Conservation (phyloP, 2,113 vertebrate genomes). For the Macrotis lagotis region DNA sequence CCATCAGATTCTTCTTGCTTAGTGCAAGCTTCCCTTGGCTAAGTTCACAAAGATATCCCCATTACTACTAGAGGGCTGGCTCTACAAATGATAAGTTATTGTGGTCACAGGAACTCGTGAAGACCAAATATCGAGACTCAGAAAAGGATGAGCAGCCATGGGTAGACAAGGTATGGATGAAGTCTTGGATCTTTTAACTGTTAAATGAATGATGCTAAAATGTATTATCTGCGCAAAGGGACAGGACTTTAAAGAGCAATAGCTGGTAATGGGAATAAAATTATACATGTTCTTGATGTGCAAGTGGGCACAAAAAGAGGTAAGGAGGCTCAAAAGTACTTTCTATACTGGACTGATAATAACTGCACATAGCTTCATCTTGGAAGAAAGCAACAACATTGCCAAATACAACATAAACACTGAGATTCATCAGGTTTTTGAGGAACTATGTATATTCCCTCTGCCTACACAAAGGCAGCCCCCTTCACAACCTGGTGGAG, state of each 20-base stretch:
- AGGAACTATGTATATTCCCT: background rate
- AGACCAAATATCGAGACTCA: background rate
- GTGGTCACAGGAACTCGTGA: background rate
- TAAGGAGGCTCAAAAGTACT: slow-evolving; percentile 26
- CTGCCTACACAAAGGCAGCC: background rate
- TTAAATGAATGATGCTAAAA: background rate
- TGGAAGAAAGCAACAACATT: slow-evolving; percentile 35
- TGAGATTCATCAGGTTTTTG: background rate
- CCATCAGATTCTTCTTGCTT: no score
- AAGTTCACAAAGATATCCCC: background rate
- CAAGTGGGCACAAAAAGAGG: slow-evolving; percentile 58
- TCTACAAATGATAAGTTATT: background rate
- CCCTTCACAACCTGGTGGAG: background rate
- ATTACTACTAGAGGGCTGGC: background rate
- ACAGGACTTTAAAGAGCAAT: slow-evolving; percentile 32
- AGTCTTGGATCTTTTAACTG: background rate
- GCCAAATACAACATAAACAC: background rate
- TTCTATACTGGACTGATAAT: background rate
- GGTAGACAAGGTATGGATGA: background rate
- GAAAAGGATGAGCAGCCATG: background rate
- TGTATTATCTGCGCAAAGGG: background rate
- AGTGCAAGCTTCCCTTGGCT: background rate
- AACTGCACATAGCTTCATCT: slow-evolving; percentile 44
- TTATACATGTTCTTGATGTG: background rate
- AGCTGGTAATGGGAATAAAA: slow-evolving; percentile 52